Conservation (phyloP, 1,140 invertebrate genomes). For the Colletes latitarsis region DNA sequence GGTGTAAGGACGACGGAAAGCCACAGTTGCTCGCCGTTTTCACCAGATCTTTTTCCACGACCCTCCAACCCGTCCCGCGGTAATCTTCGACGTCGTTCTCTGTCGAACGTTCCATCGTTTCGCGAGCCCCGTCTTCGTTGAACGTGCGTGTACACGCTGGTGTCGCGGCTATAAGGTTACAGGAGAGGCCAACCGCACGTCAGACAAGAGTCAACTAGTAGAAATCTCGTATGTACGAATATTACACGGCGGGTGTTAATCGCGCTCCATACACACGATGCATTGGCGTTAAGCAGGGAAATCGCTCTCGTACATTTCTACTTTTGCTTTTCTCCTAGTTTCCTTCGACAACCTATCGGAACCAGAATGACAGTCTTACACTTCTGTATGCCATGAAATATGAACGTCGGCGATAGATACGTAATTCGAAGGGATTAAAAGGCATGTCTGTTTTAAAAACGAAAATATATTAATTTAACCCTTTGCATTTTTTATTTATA, state of each 20-base stretch:
- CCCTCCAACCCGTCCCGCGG: neutral
- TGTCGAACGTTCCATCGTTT: neutral
- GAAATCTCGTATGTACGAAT: slow-evolving; percentile 39
- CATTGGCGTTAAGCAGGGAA: slow-evolving; percentile 30
- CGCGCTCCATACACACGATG: slow-evolving; percentile 23
- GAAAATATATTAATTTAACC: too few species aligned
- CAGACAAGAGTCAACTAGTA: slow-evolving; percentile 39
- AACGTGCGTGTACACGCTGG: slow-evolving; percentile 12
- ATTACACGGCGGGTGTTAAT: slow-evolving; percentile 44
- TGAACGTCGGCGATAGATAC: too few species aligned
- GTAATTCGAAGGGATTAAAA: too few species aligned
- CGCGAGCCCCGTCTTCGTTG: neutral
- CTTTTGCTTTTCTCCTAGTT: neutral
- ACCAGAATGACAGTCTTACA: too few species aligned
- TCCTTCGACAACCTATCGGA: neutral
- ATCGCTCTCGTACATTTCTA: neutral
- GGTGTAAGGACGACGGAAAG: slow-evolving; percentile 13
- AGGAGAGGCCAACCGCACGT: slow-evolving; percentile 33
- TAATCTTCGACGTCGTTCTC: slow-evolving; percentile 6
- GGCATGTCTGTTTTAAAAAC: too few species aligned
- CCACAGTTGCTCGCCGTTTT: slow-evolving; percentile 4
- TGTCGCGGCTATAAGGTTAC: slow-evolving; percentile 42
- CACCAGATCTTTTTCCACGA: neutral
- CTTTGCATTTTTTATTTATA: too few species aligned
- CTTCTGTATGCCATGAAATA: too few species aligned